These are phyloP conservation scores for Reticulitermes lucifugus DNA, from an alignment of 2,888 invertebrate species.

Conservation along the genomic window DNA sequence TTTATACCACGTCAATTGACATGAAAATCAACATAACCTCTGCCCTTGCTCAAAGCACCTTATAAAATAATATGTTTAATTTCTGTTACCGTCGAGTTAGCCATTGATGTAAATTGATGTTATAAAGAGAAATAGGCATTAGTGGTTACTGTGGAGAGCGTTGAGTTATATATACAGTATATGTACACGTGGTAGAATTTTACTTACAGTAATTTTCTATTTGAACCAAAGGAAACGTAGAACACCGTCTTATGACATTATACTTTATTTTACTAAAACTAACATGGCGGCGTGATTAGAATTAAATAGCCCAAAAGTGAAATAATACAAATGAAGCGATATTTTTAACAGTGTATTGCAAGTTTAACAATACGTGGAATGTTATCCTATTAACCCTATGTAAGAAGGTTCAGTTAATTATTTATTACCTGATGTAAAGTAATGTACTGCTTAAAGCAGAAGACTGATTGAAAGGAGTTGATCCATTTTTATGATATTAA, in stretches of 20 bases:
- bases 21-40: not conserved
- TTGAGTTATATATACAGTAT: not conserved
- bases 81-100: not conserved
- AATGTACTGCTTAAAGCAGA: constrained; percentile 43
- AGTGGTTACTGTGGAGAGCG: not conserved
- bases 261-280: not conserved
- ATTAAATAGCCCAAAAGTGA: not conserved
- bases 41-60: not conserved
- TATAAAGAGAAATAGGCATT: not conserved
- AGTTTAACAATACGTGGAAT: constrained; percentile 14
- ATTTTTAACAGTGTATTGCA: constrained; percentile 22
- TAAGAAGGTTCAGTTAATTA: constrained; percentile 33
- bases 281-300: not conserved
- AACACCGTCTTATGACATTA: too few species aligned
- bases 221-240: too few species aligned
- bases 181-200: too few species aligned
- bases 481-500: constrained; percentile 43
- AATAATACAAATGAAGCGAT: constrained; percentile 7
- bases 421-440: constrained; percentile 38
- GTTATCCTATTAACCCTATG: constrained; percentile 2
- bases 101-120: not conserved
- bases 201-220: too few species aligned
- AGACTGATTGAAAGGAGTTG: constrained; percentile 30
- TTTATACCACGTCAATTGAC: not conserved
- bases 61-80: not conserved